phyloP scores from a whole-genome alignment of 2,113 vertebrate genomes.

The Ceyx melanurus region DNA sequence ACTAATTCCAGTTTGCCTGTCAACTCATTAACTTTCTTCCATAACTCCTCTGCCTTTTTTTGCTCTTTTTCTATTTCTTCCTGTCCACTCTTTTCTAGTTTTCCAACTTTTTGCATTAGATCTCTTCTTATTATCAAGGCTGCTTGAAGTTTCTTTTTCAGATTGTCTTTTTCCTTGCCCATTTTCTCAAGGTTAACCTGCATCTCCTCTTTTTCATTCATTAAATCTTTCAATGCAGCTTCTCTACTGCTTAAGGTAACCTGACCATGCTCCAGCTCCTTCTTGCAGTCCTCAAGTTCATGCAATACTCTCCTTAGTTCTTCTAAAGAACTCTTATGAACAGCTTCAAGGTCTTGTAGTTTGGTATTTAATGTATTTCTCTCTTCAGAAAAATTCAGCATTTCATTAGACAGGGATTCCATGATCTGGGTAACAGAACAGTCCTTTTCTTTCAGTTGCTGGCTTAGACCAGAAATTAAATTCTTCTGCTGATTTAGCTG shows the following conservation, averaged over 20 bases:
- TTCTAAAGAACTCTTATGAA: slow-evolving; percentile 19
- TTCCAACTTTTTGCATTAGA: slow-evolving; percentile 80
- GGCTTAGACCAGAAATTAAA: slow-evolving; percentile 78
- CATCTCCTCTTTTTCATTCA: slow-evolving; percentile 69
- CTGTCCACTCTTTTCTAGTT: slow-evolving; percentile 73
- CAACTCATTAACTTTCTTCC: slow-evolving; percentile 56
- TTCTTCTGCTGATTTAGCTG: slow-evolving; percentile 84
- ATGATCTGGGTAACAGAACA: slow-evolving; percentile 77
- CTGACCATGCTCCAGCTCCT: slow-evolving; percentile 42
- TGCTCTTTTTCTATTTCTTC: slow-evolving; percentile 64
- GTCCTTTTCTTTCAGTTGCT: slow-evolving; percentile 84
- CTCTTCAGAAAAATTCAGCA: slow-evolving; percentile 76
- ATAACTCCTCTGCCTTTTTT: slow-evolving; percentile 47
- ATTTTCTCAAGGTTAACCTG: slow-evolving; percentile 68
- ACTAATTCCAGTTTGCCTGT: slow-evolving; percentile 50
- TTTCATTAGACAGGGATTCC: slow-evolving; percentile 80
- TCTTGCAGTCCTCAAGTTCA: slow-evolving; percentile 71
- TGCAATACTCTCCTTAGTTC: slow-evolving; percentile 50
- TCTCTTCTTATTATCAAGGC: slow-evolving; percentile 82
- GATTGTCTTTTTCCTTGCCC: slow-evolving; percentile 80
- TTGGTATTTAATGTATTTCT: slow-evolving; percentile 61
- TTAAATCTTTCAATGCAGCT: slow-evolving; percentile 58
- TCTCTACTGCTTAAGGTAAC: slow-evolving; percentile 52
- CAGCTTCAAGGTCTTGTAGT: slow-evolving; percentile 68
- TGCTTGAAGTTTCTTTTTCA: slow-evolving; percentile 87